phyloP scores from a whole-genome alignment of 2,113 vertebrate species.

The Syngnathus scovelli region DNA sequence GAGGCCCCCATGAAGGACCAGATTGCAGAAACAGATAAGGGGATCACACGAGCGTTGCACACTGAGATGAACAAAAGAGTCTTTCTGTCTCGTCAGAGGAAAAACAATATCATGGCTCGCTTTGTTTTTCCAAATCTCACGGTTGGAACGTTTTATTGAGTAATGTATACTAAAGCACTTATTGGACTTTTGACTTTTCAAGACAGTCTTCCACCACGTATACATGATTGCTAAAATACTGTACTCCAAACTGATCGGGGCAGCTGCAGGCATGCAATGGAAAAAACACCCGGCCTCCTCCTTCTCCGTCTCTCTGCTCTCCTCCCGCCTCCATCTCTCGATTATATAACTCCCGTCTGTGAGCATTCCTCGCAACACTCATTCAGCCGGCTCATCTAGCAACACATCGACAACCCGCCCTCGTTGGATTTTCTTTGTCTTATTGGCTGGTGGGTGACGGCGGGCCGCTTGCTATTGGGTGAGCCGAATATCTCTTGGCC shows the following conservation, averaged over 20 bases:
- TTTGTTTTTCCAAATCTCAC: background rate
- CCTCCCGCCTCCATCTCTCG: conserved; percentile 44
- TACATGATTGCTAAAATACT: conserved; percentile 57
- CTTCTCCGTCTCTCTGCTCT: conserved; percentile 46
- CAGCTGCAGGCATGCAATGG: conserved; percentile 71
- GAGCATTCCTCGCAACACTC: conserved; percentile 71
- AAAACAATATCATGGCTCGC: conserved; percentile 18
- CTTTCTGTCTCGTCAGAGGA: conserved; percentile 10
- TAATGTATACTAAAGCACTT: background rate
- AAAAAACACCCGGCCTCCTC: conserved; percentile 57
- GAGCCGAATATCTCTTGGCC: conserved; percentile 31
- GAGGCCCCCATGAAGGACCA: conserved; percentile 37
- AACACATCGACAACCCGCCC: conserved; percentile 48
- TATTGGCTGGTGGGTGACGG: conserved; percentile 43
- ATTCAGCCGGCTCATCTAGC: conserved; percentile 69
- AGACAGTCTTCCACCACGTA: conserved; percentile 42
- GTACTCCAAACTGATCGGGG: conserved; percentile 47
- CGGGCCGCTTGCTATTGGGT: conserved; percentile 44
- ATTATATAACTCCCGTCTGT: conserved; percentile 78
- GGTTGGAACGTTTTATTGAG: conserved; percentile 2
- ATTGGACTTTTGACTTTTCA: conserved; percentile 7
- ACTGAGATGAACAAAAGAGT: conserved; percentile 45
- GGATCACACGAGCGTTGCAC: conserved; percentile 46
- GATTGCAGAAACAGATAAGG: conserved; percentile 48
- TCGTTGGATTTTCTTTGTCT: conserved; percentile 13